A percentile compares a stretch with the other conserved stretches of the same genome.
These are phyloP conservation scores for Perognathus longimembris DNA, from an alignment of 2,113 vertebrate species.

Conservation along the genomic window DNA sequence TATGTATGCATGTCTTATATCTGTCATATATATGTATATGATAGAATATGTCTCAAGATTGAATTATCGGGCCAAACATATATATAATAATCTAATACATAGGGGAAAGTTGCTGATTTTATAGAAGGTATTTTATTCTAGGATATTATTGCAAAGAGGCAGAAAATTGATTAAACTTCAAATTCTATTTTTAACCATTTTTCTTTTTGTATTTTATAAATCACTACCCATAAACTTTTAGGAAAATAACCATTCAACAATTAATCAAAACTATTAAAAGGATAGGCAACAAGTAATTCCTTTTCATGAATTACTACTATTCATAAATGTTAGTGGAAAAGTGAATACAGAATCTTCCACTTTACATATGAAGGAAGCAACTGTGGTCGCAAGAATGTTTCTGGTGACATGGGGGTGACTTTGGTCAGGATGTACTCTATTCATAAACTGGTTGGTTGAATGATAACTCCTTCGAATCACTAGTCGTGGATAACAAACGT, in stretches of 20 bases:
- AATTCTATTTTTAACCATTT: slow-evolving; percentile 68
- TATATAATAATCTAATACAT: not conserved
- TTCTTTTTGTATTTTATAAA: slow-evolving; percentile 70
- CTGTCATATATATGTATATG: too few relatives aligned
- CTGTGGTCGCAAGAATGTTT: slow-evolving; percentile 59
- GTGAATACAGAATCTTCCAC: slow-evolving; percentile 58
- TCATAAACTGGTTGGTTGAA: too few relatives aligned
- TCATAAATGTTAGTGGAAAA: slow-evolving; percentile 63
- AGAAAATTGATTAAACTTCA: slow-evolving; percentile 81
- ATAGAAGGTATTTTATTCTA: slow-evolving; percentile 80
- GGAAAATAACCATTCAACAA: slow-evolving; percentile 71
- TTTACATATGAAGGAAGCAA: slow-evolving; percentile 60
- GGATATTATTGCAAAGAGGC: slow-evolving; percentile 72
- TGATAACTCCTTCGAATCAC: too few relatives aligned
- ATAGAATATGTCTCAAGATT: slow-evolving; percentile 76
- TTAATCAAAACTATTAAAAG: slow-evolving; percentile 70
- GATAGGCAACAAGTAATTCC: slow-evolving; percentile 72
- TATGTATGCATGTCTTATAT: too few relatives aligned
- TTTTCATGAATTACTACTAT: slow-evolving; percentile 72
- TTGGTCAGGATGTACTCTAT: too few relatives aligned
- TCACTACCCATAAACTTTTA: slow-evolving; percentile 19
- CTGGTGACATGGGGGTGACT: not conserved
- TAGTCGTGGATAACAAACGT: not conserved
- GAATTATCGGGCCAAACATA: not conserved
- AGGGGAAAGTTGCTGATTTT: slow-evolving; percentile 73